Base-by-base conservation (phyloP, 2,888 invertebrate species). In the Furcula furcula region DNA sequence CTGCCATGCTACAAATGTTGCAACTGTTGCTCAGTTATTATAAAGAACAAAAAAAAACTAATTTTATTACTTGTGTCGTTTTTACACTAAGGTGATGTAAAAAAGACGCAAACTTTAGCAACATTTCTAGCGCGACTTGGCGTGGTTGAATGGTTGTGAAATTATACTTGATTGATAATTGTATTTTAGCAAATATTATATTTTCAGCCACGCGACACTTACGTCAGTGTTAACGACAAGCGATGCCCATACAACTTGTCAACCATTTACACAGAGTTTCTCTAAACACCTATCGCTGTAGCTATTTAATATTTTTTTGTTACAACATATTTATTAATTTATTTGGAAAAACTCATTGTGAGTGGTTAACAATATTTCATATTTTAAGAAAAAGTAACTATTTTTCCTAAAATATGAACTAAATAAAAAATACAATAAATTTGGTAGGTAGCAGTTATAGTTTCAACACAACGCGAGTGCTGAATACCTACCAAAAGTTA, bases 151-250 rank as follows among this genome's bases (percentile, higher is more conserved):
- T 47, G 22, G n/a, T n/a, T n/a, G n/a, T n/a, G n/a, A n/a, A n/a
- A n/a, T n/a, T n/a, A n/a, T n/a, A n/a, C n/a, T n/a, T n/a, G n/a
- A 27, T 27, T n/a, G 7, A 26, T 1, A 26, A 26, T 14, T 3
- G 3, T 12, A 7, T 15, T 12, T 26, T 27, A 15, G 7, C 4
- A 5, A 16, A 9, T 29, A 20, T 28, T 27, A 33, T 43, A 11
- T 27, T 66, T 63, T 68, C 64, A 66, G 63, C 66, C 65, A 66
- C 62, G 61, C 57, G 44, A 47, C 78, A 74, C 77, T 31, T 67
- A 66, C 76, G 78, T 73, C 83, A 76, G 72, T 79, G 87, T 86
- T 86, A 87, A 88, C 86, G 85, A 83, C 78, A 86, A 88, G 87
- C 87, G 76, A 83, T 81, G 82, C 78, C 83, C 85, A 85, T 80